phyloP scores from a whole-genome alignment of 2,113 vertebrate genomes.

The Pelvicachromis taeniatus region DNA sequence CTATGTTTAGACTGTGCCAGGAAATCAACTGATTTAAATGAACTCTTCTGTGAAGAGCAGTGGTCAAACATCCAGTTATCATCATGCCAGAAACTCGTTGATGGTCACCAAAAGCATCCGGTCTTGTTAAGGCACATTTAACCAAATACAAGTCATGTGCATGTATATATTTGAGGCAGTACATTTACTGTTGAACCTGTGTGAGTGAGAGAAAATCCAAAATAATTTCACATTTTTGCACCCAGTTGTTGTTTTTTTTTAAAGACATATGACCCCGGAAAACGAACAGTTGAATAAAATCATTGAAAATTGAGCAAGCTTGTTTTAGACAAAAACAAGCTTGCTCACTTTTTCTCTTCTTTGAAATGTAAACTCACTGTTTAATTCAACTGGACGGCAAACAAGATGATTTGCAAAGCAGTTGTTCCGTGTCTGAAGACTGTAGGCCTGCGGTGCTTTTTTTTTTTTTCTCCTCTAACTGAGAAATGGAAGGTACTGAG shows the following conservation, averaged over 20 bases:
- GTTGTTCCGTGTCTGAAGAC: rapidly evolving
- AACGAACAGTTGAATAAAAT: too few relatives aligned
- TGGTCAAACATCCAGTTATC: background rate
- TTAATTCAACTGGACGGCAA: background rate
- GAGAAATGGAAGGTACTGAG: background rate
- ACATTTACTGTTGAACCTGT: background rate
- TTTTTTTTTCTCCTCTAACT: too few relatives aligned
- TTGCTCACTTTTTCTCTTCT: rapidly evolving
- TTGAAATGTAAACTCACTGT: background rate
- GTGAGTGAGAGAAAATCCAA: background rate
- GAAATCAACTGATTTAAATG: background rate
- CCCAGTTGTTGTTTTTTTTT: background rate
- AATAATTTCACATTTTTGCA: background rate
- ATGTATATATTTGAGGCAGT: background rate
- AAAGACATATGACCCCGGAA: too few relatives aligned
- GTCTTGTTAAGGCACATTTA: background rate
- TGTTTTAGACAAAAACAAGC: background rate
- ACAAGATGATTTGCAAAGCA: rapidly evolving
- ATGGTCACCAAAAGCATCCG: background rate
- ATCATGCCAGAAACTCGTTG: background rate
- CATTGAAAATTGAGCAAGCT: too few relatives aligned
- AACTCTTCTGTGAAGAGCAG: background rate
- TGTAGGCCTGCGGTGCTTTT: background rate
- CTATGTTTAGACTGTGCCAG: too few relatives aligned
- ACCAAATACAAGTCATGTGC: background rate